A percentile compares a stretch with the other conserved stretches of the same genome.
Conservation (phyloP, 2,888 invertebrate genomes). For the Parapristionchus giblindavisi region DNA sequence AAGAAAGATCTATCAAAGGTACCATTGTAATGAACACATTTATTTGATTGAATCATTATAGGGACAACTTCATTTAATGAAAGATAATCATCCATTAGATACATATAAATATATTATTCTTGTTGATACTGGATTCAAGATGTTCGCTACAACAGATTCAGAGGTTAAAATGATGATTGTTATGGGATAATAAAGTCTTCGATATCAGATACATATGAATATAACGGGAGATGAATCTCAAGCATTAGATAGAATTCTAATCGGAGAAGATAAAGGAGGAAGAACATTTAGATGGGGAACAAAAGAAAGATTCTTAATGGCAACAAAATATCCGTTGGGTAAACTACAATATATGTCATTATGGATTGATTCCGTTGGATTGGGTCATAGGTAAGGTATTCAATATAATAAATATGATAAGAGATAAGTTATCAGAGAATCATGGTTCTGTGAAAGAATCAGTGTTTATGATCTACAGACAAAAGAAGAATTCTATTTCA, state of each 20-base stretch:
- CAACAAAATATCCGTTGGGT: conserved; percentile 50
- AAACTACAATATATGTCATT: conserved; percentile 49
- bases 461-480: conserved; percentile 48
- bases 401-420: not conserved
- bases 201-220: conserved; percentile 48
- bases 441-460: conserved; percentile 55
- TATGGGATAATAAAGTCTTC: not conserved
- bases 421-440: conserved; percentile 41
- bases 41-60: not conserved
- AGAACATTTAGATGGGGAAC: conserved; percentile 54
- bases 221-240: conserved; percentile 49
- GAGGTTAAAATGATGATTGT: conserved; percentile 35
- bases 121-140: conserved; percentile 56
- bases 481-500: conserved; percentile 49
- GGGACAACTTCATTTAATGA: conserved; percentile 38
- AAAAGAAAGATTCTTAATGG: conserved; percentile 53
- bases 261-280: conserved; percentile 41
- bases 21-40: no score
- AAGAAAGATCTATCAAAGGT: conserved; percentile 24
- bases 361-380: conserved; percentile 54
- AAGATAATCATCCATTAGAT: conserved; percentile 53
- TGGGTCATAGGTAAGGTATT: conserved; percentile 42
- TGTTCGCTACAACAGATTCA: conserved; percentile 55
- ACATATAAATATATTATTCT: conserved; percentile 54
- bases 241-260: conserved; percentile 47